These are phyloP conservation scores for Coccyzus lansbergi DNA, from an alignment of 2,797 vertebrate genomes.

Conservation along the genomic window DNA sequence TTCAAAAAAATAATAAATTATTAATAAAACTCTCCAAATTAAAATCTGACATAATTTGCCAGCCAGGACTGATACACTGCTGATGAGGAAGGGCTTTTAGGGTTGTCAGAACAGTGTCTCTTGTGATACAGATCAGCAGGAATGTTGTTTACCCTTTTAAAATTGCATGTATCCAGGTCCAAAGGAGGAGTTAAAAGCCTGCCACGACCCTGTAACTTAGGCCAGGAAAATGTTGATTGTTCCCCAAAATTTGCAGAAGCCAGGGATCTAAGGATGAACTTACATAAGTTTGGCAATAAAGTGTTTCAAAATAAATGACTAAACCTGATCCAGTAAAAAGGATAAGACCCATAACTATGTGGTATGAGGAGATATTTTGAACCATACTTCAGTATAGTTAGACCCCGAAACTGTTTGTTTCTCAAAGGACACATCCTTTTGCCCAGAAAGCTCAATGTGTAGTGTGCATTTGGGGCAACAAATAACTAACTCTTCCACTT, in stretches of 20 bases:
- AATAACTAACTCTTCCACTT: background rate
- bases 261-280: background rate
- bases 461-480: background rate
- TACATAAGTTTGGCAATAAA: background rate
- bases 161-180: background rate
- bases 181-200: background rate
- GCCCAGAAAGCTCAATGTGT: background rate
- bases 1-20: background rate
- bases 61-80: background rate
- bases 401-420: background rate
- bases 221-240: background rate
- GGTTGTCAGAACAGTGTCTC: background rate
- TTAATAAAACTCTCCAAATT: background rate
- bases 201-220: background rate
- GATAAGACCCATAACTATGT: background rate
- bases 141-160: background rate
- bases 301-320: background rate
- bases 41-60: background rate
- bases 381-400: background rate
- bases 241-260: background rate
- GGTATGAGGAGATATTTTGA: background rate
- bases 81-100: background rate
- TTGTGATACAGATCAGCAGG: background rate
- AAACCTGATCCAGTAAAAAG: background rate
- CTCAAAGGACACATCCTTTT: background rate